Evolutionary conservation across 2,888 invertebrate species (phyloP).

Genomic region (Agrenia bidenticulata): DNA sequence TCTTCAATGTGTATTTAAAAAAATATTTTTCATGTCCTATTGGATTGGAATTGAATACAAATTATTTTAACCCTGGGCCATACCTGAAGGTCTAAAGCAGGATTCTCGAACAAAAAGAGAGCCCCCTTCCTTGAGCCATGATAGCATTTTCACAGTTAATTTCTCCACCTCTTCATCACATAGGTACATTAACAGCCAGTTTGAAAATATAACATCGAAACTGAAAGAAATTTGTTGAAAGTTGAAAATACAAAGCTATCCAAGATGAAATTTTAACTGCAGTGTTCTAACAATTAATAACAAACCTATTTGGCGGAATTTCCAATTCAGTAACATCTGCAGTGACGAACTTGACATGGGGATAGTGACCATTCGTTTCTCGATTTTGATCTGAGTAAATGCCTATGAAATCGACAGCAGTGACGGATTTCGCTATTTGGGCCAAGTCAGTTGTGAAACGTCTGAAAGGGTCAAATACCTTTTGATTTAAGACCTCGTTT

Average conservation of each 20-base stretch:
- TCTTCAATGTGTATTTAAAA: background rate
- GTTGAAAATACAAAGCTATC: background rate
- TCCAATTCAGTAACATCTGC: conserved; percentile 60
- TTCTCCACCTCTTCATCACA: conserved; percentile 58
- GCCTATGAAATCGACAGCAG: conserved; percentile 62
- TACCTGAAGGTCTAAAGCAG: conserved; percentile 62
- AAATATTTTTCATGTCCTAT: background rate
- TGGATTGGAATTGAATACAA: too few species aligned
- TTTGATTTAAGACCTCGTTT: background rate
- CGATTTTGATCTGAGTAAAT: conserved; percentile 60
- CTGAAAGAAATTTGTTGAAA: conserved; percentile 52
- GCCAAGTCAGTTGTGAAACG: conserved; percentile 60
- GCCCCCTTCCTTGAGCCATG: conserved; percentile 60
- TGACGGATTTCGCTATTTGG: conserved; percentile 57
- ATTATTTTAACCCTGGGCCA: too few species aligned
- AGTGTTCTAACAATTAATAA: too few species aligned
- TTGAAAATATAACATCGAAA: conserved; percentile 61
- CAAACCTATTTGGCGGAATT: conserved; percentile 54
- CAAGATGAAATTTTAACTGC: background rate
- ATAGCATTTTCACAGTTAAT: conserved; percentile 57
- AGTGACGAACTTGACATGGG: conserved; percentile 58
- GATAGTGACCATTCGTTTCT: conserved; percentile 56
- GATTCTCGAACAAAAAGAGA: conserved; percentile 61
- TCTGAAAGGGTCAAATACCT: conserved; percentile 53
- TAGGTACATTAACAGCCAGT: conserved; percentile 64